Evolutionary conservation across 2,113 vertebrate species (phyloP).

Genomic region (Thermophis baileyi): DNA sequence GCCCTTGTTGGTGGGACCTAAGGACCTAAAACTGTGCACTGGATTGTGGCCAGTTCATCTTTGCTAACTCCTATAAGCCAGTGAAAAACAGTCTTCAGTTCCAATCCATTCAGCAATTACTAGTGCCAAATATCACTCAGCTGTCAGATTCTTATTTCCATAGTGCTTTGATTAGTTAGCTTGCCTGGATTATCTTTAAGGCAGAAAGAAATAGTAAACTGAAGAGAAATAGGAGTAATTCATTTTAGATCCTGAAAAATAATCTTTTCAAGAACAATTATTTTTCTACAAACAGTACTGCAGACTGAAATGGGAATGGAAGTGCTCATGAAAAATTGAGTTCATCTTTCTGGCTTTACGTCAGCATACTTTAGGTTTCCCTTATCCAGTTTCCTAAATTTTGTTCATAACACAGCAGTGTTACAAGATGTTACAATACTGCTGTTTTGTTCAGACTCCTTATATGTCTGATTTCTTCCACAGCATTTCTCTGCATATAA

Average conservation of each 20-base stretch:
- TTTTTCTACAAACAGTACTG: conserved; percentile 49
- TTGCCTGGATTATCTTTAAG: conserved; percentile 18
- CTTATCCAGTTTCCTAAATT: conserved; percentile 3
- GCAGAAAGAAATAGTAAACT: conserved; percentile 18
- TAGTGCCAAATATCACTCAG: conserved; percentile 9
- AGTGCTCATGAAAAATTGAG: conserved; percentile 36
- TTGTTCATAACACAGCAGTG: not conserved
- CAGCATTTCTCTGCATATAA: not conserved
- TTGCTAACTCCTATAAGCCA: conserved; percentile 4
- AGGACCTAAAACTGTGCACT: not conserved
- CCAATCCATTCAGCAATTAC: conserved; percentile 5
- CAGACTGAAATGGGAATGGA: not conserved
- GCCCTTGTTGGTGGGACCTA: not conserved
- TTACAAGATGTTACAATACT: not conserved
- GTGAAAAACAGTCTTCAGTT: conserved; percentile 11
- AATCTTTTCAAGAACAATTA: conserved; percentile 42
- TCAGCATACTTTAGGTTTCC: conserved; percentile 47
- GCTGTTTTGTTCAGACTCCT: not conserved
- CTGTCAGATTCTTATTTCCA: not conserved
- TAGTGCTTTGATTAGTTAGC: conserved; percentile 1
- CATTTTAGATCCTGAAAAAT: conserved; percentile 45
- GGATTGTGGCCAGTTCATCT: conserved; percentile 19
- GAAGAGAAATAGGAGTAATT: conserved; percentile 31
- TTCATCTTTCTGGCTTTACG: conserved; percentile 42
- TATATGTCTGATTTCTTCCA: not conserved